Base-by-base conservation (phyloP, 2,113 vertebrate genomes). In the Brachyhypopomus gauderio region DNA sequence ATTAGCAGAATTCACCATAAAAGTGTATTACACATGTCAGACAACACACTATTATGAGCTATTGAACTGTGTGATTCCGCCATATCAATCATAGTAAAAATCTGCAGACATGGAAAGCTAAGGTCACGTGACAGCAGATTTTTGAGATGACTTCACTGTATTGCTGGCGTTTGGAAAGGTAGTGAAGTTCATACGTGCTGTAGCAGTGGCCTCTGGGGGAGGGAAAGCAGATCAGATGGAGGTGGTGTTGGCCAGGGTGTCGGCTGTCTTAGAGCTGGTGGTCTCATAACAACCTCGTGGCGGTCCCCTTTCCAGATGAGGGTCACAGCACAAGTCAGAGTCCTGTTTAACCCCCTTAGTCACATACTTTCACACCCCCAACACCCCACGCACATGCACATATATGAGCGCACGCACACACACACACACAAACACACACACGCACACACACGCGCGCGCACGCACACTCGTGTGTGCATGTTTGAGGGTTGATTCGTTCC, bases 401-500 rank as follows among this genome's bases (percentile, higher is more conserved):
- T 19, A n/a, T 66, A 69, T 38, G 78, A 55, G 56, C 64, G 77
- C 82, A 23, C 27, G 25, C 72, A 80, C 75, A 71, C 75, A 70
- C 41, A 81, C 72, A 80, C 59, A 78, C 75, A 36, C 79, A 36
- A 56, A 75, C 75, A 70, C 75, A 60, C 41, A 77, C 72, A 77
- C 67, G 78, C 75, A 36, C 79, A 36, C 23, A n/a, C 72, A 67
- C 55, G 78, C 62, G 56, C 63, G 77, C 82, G 76, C 73, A 81
- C 83, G 59, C 78, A 59, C 16, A 16, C 72, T 60, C 55, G 63
- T 56, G 14, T 64, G 36, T 48, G 88, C 88, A 84, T 80, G 34
- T 38, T 25, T 17, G 41, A 84, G 80, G 81, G 82, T 84, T 94
- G 91, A 93, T 92, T 91, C 89, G 87, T 94, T 93, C 89, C 87